These are phyloP conservation scores for Aphelinus atriplicis DNA, from an alignment of 1,140 invertebrate genomes.

Conservation along the genomic window DNA sequence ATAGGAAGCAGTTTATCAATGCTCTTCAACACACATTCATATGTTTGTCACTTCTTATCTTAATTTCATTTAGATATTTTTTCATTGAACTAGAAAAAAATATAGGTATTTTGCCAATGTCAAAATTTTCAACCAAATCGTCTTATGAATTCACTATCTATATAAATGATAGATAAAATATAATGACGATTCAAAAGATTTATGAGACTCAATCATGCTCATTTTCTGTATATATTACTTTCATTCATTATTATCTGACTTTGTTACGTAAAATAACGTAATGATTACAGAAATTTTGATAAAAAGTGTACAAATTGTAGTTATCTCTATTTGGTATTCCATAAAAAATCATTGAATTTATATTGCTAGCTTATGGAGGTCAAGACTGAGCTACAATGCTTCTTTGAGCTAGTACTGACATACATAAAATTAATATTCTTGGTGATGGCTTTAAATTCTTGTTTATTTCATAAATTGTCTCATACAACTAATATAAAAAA, in stretches of 20 bases:
- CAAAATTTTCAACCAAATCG: background rate
- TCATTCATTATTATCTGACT: no score
- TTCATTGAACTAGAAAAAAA: background rate
- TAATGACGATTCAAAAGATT: no score
- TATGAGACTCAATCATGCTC: no score
- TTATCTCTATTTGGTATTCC: no score
- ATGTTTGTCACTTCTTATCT: constrained; percentile 21
- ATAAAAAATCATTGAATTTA: no score
- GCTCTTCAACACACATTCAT: constrained; percentile 16
- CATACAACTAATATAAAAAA: background rate
- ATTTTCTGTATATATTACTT: no score
- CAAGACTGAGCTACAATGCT: background rate
- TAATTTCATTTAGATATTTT: background rate
- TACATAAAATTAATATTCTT: constrained; percentile 4
- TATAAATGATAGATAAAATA: no score
- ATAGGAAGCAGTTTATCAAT: constrained; percentile 25
- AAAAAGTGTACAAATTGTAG: no score
- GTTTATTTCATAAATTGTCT: background rate
- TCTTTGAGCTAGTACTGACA: background rate
- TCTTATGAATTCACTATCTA: no score
- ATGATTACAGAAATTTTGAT: no score
- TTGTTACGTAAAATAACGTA: no score
- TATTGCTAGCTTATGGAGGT: no score
- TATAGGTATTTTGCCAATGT: background rate
- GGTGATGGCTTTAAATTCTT: constrained; percentile 18